Percentiles rank a stretch among this genome's conserved stretches.
phyloP scores from a whole-genome alignment of 2,888 invertebrate species.

The Hedychridium roseum region DNA sequence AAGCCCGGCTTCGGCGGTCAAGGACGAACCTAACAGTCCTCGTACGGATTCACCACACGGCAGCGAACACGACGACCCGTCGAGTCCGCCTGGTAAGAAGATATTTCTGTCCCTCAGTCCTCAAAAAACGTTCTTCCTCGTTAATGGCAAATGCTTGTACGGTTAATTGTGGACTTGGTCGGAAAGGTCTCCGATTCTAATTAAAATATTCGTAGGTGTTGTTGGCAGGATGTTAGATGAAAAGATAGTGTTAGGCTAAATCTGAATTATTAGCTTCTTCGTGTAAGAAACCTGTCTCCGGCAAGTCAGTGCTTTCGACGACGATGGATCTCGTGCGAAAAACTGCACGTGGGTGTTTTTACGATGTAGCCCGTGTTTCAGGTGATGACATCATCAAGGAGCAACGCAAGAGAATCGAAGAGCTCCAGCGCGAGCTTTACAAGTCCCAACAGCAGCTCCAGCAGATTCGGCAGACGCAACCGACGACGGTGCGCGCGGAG shows the following conservation, averaged over 20 bases:
- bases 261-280: too few species aligned
- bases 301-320: too few species aligned
- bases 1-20: slow-evolving; percentile 54
- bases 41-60: slow-evolving; percentile 57
- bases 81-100: slow-evolving; percentile 63
- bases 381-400: slow-evolving; percentile 82
- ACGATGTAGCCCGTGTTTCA: slow-evolving; percentile 38
- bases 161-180: too few species aligned
- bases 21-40: slow-evolving; percentile 59
- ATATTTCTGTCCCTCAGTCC: slow-evolving; percentile 8
- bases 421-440: slow-evolving; percentile 82
- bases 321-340: too few species aligned
- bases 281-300: too few species aligned
- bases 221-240: too few species aligned
- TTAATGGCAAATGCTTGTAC: too few species aligned
- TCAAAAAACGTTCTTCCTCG: too few species aligned
- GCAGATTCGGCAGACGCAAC: slow-evolving; percentile 72
- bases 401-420: slow-evolving; percentile 87
- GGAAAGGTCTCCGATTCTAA: too few species aligned
- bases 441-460: slow-evolving; percentile 81
- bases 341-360: slow-evolving; percentile 30
- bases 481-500: slow-evolving; percentile 67
- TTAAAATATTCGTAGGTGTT: neutral
- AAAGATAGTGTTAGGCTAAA: too few species aligned
- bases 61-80: slow-evolving; percentile 64